Conservation (phyloP, 2,888 invertebrate species). For the Eupithecia abbreviata region DNA sequence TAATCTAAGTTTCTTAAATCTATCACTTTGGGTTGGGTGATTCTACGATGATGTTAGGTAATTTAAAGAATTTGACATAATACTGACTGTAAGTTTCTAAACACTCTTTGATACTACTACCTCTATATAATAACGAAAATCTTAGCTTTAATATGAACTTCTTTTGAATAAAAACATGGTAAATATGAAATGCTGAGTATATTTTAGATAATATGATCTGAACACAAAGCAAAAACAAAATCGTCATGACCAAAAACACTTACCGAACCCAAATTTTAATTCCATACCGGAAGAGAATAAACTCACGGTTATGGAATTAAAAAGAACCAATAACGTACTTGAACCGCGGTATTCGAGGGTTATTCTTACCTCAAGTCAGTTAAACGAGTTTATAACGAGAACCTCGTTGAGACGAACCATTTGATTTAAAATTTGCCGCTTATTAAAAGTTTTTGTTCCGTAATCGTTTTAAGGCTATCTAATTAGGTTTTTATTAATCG, state of each 20-base stretch:
- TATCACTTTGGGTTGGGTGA: no score
- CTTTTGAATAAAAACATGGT: no score
- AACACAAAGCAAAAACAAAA: neutral
- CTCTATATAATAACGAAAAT: no score
- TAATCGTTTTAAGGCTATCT: slow-evolving; percentile 40
- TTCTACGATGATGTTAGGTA: no score
- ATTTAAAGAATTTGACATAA: no score
- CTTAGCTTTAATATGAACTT: no score
- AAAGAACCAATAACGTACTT: slow-evolving; percentile 49
- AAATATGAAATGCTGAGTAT: no score
- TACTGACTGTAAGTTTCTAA: no score
- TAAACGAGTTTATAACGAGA: slow-evolving; percentile 71
- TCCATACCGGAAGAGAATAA: slow-evolving; percentile 47
- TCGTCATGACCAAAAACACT: neutral
- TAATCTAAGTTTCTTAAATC: no score
- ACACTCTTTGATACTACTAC: no score
- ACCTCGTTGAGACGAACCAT: slow-evolving; percentile 23
- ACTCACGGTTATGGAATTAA: slow-evolving; percentile 46
- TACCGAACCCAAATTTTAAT: slow-evolving; percentile 11
- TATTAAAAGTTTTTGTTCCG: slow-evolving; percentile 46
- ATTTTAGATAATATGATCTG: neutral
- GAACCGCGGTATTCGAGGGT: slow-evolving; percentile 54
- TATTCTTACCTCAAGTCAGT: slow-evolving; percentile 59
- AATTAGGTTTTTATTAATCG: slow-evolving; percentile 40
- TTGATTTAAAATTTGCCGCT: slow-evolving; percentile 51